Evolutionary conservation across 2,888 invertebrate genomes (phyloP).

Genomic region (Scelioninae gen. 1): DNA sequence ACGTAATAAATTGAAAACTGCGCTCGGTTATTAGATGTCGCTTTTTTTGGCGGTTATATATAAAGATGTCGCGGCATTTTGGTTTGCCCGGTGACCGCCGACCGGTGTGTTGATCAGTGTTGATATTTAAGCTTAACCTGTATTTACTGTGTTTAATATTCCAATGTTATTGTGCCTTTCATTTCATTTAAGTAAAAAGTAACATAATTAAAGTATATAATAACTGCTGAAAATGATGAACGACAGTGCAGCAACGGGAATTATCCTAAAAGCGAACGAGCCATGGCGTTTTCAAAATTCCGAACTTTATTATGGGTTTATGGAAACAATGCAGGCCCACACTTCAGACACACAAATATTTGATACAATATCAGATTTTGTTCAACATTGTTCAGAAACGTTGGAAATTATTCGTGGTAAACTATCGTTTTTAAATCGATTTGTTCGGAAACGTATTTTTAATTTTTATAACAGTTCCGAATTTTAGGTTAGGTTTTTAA

Average conservation of each 20-base stretch:
- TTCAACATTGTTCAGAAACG: conserved; percentile 87
- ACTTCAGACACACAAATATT: conserved; percentile 85
- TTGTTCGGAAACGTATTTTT: background rate
- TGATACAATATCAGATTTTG: conserved; percentile 87
- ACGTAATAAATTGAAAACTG: too few relatives aligned
- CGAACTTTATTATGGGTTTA: conserved; percentile 81
- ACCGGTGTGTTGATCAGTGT: too few relatives aligned
- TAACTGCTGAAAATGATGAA: conserved; percentile 82
- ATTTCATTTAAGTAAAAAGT: too few relatives aligned
- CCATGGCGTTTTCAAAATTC: conserved; percentile 79
- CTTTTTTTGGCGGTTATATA: too few relatives aligned
- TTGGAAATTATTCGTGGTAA: conserved; percentile 85
- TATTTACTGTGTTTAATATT: too few relatives aligned
- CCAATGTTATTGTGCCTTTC: too few relatives aligned
- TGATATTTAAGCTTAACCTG: too few relatives aligned
- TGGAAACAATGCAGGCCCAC: conserved; percentile 80
- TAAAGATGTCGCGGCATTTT: too few relatives aligned
- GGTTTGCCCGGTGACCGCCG: too few relatives aligned
- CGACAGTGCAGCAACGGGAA: conserved; percentile 79
- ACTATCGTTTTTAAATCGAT: background rate
- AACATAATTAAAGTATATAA: too few relatives aligned
- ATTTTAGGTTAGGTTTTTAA: background rate
- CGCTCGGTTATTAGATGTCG: too few relatives aligned
- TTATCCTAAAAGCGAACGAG: conserved; percentile 80
- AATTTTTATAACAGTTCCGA: background rate